phyloP scores from a whole-genome alignment of 1,140 invertebrate genomes.

The Nomia melanderi region DNA sequence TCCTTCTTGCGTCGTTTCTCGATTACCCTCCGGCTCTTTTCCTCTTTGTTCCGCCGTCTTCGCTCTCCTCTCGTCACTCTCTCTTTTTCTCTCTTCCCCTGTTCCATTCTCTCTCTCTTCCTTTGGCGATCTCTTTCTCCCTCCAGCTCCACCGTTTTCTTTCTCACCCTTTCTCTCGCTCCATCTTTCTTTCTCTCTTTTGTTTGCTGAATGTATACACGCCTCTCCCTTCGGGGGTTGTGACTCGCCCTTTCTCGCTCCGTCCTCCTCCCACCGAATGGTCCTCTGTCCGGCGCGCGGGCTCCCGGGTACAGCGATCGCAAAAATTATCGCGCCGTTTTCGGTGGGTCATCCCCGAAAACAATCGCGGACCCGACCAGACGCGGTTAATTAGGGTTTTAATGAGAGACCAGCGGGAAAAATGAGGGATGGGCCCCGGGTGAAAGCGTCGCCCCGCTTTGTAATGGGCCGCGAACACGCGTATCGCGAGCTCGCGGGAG shows the following conservation, averaged over 20 bases:
- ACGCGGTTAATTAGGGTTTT: slow-evolving; percentile 60
- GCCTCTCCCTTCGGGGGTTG: not conserved
- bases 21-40: slow-evolving; percentile 21
- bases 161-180: too few species aligned
- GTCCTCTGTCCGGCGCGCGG: slow-evolving; percentile 10
- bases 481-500: too few species aligned
- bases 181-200: not conserved
- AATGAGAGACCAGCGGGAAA: slow-evolving; percentile 34
- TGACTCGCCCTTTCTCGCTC: not conserved
- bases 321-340: slow-evolving; percentile 68
- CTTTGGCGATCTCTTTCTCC: not conserved
- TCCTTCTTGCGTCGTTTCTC: slow-evolving; percentile 29
- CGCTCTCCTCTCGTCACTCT: slow-evolving; percentile 11
- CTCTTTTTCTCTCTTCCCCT: not conserved
- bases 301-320: slow-evolving; percentile 54
- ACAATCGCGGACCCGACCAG: slow-evolving; percentile 57
- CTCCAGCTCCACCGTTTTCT: not conserved
- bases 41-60: slow-evolving; percentile 38
- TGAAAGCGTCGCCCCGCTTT: not conserved
- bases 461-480: not conserved
- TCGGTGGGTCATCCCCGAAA: slow-evolving; percentile 44
- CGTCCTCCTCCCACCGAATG: not conserved
- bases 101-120: not conserved
- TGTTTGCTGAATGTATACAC: slow-evolving; percentile 4
- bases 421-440: not conserved